Base-by-base conservation (phyloP, 2,113 vertebrate species). In the Nyctibius bracteatus region DNA sequence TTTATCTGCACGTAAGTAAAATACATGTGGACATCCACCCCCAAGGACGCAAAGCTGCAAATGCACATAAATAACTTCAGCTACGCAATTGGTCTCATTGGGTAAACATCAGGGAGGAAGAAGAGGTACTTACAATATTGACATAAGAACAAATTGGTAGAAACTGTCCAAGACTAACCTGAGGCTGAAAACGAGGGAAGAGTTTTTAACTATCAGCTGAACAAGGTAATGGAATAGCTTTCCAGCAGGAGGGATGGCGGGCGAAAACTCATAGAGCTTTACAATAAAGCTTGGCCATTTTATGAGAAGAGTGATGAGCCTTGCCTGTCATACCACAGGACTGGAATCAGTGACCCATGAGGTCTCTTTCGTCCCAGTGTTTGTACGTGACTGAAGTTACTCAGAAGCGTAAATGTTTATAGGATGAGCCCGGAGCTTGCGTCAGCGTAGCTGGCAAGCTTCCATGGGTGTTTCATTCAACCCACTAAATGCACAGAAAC, bases 391-490 rank as follows among this genome's bases (percentile, higher is more conserved):
- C 88, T 73, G 73, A 72, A 88, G 77, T 91, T 94, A 63, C 72
- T 94, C 80, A 65, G 94, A 93, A 86, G 92, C 12, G 9, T 87
- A 97, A 95, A 96, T 94, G 92, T 96, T 97, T 96, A 94, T 86
- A 91, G 91, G 96, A 93, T 46, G 65, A 88, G 62, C 30, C 2
- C 15, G 78, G 71, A 57, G 91, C 86, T 92, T 91, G 94, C 86
- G 74, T 95, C 95, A 96, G 91, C 49, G 17, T 10, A 28, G 41
- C 86, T 96, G 96, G 95, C 77, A 47, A 31, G 28, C 49, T 61
- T 54, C 84, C 88, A 65, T 0, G 61, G 25, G 31, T 73, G 84
- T 52, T 94, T 82, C 92, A 87, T 49, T 90, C 86, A 80, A 46
- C 23, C 78, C 39, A 3, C 27, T 14, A 25, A 91, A 49, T 0